Evolutionary conservation across 2,113 vertebrate species (phyloP).

Genomic region (Cololabis saira): DNA sequence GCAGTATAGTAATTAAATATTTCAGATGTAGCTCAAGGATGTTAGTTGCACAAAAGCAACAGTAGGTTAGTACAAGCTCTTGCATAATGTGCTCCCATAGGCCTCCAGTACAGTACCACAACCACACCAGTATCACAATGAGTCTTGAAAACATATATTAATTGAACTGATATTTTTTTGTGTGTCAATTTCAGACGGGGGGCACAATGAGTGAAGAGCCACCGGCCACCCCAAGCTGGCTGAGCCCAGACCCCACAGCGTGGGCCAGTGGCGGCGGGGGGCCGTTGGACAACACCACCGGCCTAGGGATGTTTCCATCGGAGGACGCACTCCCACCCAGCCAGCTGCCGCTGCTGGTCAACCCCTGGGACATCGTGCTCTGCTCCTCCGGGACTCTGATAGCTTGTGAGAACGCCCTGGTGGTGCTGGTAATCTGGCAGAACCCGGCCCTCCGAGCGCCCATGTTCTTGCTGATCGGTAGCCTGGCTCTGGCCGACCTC

Average conservation of each 20-base stretch:
- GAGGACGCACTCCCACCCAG: constrained; percentile 80
- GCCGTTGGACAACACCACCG: constrained; percentile 85
- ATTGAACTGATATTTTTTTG: constrained; percentile 26
- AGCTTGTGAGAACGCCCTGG: constrained; percentile 96
- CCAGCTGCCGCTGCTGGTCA: constrained; percentile 84
- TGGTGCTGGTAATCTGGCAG: constrained; percentile 98
- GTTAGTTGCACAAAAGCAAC: too few species aligned
- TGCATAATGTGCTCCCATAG: constrained; percentile 12
- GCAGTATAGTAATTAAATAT: background rate
- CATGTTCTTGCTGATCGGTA: constrained; percentile 98
- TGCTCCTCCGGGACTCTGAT: constrained; percentile 97
- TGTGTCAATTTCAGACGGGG: constrained; percentile 77
- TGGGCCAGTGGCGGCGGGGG: constrained; percentile 82
- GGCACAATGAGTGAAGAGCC: constrained; percentile 94
- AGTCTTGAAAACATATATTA: background rate
- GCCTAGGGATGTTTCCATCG: constrained; percentile 77
- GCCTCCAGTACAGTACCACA: background rate
- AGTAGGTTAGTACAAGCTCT: background rate
- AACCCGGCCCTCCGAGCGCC: constrained; percentile 94
- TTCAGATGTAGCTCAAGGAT: too few species aligned
- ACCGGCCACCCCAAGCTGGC: constrained; percentile 89
- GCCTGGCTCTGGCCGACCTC: constrained; percentile 95
- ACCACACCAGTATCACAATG: background rate
- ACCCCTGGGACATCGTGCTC: constrained; percentile 98
- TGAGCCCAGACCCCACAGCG: constrained; percentile 84